Percentiles rank a stretch among this genome's conserved stretches.
Evolutionary conservation across 1,140 invertebrate genomes (phyloP).

Genomic region (Penaeus japonicus): DNA sequence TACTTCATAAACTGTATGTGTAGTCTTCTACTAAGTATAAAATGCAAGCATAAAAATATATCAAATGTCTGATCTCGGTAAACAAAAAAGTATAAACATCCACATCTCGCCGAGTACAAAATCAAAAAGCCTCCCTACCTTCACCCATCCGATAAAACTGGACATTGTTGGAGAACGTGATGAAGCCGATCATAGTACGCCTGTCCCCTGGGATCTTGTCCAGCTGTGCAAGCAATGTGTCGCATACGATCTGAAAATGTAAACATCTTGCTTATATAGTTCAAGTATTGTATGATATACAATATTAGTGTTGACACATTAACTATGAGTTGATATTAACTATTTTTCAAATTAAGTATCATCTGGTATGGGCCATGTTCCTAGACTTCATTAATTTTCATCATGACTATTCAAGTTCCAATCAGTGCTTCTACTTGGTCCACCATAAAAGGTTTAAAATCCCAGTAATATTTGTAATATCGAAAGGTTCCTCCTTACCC

Average conservation of each 20-base stretch:
- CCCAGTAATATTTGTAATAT: no score
- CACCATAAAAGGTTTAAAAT: no score
- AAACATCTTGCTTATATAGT: neutral
- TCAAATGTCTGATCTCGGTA: no score
- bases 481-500: no score
- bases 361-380: no score
- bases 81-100: neutral
- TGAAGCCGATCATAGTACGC: constrained; percentile 89
- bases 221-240: constrained; percentile 81
- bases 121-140: constrained; percentile 68
- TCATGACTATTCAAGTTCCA: no score
- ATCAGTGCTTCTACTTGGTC: no score
- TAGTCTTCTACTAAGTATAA: neutral
- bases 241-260: constrained; percentile 71
- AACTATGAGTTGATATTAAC: neutral
- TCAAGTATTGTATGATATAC: no score
- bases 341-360: neutral
- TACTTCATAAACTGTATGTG: neutral
- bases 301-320: no score
- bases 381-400: no score
- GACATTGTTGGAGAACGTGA: constrained; percentile 87
- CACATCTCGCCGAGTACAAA: no score
- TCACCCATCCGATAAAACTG: constrained; percentile 95
- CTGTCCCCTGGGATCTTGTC: constrained; percentile 92
- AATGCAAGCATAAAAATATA: neutral